Conservation (phyloP, 23 tunicate species). For the Trididemnum clinides region DNA sequence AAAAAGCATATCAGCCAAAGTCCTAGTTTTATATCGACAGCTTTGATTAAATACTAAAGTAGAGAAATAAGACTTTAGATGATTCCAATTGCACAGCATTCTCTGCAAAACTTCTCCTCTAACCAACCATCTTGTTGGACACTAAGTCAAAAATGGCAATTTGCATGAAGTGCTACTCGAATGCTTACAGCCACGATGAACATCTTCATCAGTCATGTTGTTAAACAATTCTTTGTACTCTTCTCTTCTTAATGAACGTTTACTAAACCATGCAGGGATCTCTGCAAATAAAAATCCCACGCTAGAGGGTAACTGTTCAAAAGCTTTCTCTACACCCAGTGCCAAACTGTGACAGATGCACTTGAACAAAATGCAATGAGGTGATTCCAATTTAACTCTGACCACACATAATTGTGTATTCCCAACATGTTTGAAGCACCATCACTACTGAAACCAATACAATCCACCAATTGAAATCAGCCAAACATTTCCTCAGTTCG, state of each 20-base stretch:
- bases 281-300: constrained; percentile 9
- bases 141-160: not conserved
- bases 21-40: constrained; percentile 10
- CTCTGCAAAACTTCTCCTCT: constrained; percentile 21
- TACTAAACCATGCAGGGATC: constrained; percentile 12
- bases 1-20: not conserved
- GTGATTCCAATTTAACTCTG: constrained; percentile 27
- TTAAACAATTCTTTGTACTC: constrained; percentile 17
- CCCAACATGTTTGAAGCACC: constrained; percentile 36
- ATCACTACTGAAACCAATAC: constrained; percentile 35
- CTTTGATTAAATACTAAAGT: not conserved
- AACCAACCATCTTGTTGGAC: constrained; percentile 16
- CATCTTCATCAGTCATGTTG: constrained; percentile 19
- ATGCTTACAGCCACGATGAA: not conserved
- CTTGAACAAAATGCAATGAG: constrained; percentile 1
- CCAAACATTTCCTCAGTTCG: not conserved
- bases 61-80: constrained; percentile 5
- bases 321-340: constrained; percentile 6
- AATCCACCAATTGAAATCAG: not conserved
- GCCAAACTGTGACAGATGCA: constrained; percentile 13
- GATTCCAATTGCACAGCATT: not conserved
- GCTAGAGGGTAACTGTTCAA: not conserved
- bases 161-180: not conserved
- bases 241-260: constrained; percentile 11
- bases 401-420: constrained; percentile 25